A percentile compares a stretch with the other conserved stretches of the same genome.
These are phyloP conservation scores for Psammodynastes pulverulentus DNA, from an alignment of 2,113 vertebrate genomes.

Conservation along the genomic window DNA sequence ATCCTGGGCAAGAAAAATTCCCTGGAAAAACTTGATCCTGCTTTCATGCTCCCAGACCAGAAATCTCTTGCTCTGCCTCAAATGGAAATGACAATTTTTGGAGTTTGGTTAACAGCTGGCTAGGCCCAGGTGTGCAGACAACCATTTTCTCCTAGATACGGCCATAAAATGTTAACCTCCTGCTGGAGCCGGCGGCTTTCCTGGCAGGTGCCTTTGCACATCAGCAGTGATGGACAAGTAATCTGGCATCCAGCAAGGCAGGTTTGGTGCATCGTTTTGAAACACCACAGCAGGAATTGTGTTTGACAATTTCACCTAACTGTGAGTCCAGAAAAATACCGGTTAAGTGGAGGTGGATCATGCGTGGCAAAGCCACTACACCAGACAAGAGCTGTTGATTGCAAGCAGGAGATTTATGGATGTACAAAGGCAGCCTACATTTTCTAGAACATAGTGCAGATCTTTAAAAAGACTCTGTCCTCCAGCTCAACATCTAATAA, in stretches of 20 bases:
- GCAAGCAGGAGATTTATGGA: not conserved
- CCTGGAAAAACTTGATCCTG: not conserved
- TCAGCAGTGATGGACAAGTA: not conserved
- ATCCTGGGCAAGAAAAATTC: not conserved
- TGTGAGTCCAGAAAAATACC: not conserved
- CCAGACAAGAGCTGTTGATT: not conserved
- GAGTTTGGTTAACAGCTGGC: not conserved
- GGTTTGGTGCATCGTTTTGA: not conserved
- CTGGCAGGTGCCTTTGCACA: not conserved
- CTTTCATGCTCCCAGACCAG: too few relatives aligned
- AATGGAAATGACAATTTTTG: not conserved
- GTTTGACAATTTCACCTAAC: not conserved
- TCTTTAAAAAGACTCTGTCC: not conserved
- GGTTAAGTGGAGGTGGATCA: not conserved
- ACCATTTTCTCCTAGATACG: not conserved
- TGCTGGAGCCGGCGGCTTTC: not conserved
- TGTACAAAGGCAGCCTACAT: not conserved
- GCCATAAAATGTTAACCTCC: slow-evolving; percentile 2
- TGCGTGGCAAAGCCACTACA: not conserved
- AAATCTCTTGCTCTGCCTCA: not conserved
- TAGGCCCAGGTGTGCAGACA: not conserved
- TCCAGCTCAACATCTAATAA: not conserved
- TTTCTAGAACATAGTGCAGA: not conserved
- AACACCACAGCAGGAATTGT: not conserved
- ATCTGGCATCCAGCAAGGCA: not conserved